phyloP scores from a whole-genome alignment of 2,797 vertebrate genomes.

The Taeniopygia guttata region DNA sequence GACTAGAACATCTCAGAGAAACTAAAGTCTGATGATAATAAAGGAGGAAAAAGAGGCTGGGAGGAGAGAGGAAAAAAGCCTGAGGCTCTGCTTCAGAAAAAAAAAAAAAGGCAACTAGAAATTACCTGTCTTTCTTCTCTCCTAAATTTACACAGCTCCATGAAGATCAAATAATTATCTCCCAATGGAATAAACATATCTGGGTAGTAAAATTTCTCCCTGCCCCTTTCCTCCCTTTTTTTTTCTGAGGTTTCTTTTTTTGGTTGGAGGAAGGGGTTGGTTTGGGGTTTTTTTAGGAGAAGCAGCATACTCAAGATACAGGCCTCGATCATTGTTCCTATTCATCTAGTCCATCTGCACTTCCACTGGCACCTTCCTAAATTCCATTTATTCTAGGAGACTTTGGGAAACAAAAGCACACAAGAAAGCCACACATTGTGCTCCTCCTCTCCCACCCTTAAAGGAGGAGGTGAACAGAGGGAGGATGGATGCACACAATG shows the following conservation, averaged over 20 bases:
- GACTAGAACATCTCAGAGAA: constrained; percentile 45
- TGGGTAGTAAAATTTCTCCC: not conserved
- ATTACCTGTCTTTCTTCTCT: constrained; percentile 41
- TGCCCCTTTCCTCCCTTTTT: fast-evolving
- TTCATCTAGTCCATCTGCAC: not conserved
- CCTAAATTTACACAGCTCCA: constrained; percentile 45
- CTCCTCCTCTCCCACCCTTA: not conserved
- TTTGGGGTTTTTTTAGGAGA: not conserved
- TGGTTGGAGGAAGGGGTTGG: too few species aligned
- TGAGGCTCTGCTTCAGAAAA: not conserved
- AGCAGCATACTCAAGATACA: not conserved
- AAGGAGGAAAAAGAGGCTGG: not conserved
- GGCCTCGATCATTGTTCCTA: not conserved
- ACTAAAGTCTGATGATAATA: not conserved
- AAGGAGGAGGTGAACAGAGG: not conserved
- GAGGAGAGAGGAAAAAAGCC: not conserved
- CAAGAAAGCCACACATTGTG: not conserved
- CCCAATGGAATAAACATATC: constrained; percentile 43
- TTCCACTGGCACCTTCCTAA: not conserved
- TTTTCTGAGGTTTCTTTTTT: not conserved
- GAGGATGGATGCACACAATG: fast-evolving
- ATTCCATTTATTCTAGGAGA: not conserved
- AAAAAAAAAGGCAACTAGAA: constrained; percentile 3
- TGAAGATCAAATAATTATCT: constrained; percentile 59
- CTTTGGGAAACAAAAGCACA: not conserved